Conservation (phyloP, 1,140 invertebrate species). For the Zaprionus inermis region DNA sequence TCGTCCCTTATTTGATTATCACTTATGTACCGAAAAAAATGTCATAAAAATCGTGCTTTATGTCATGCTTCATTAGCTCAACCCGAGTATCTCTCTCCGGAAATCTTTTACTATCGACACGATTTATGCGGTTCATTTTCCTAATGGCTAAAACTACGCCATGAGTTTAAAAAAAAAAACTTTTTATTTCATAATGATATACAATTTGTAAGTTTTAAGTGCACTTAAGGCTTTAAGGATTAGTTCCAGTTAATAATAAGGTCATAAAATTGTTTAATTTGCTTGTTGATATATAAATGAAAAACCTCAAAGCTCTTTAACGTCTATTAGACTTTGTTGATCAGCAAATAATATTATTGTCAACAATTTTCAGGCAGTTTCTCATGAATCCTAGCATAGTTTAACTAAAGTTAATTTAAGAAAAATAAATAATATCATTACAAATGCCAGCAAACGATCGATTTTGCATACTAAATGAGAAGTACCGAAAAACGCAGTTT, state of each 20-base stretch:
- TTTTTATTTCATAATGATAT: not conserved
- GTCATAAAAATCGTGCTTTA: constrained; percentile 45
- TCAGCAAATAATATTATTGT: no score
- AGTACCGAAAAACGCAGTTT: no score
- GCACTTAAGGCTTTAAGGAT: not conserved
- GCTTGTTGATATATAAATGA: no score
- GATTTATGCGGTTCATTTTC: not conserved
- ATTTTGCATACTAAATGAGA: no score
- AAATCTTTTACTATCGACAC: not conserved
- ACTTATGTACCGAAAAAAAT: constrained; percentile 21
- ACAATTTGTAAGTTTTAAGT: not conserved
- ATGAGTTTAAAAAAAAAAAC: not conserved
- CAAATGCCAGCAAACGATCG: no score
- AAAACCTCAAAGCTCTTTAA: no score
- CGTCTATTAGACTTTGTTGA: no score
- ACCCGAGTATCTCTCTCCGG: constrained; percentile 7
- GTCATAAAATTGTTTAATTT: not conserved
- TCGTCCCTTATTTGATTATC: constrained; percentile 42
- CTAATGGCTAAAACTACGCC: not conserved
- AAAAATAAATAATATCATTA: no score
- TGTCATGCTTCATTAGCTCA: constrained; percentile 25
- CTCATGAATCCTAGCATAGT: no score
- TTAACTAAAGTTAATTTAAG: no score
- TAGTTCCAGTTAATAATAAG: not conserved
- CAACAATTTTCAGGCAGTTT: no score